Base-by-base conservation (phyloP, 2,113 vertebrate genomes). In the Chionodraco myersi region DNA sequence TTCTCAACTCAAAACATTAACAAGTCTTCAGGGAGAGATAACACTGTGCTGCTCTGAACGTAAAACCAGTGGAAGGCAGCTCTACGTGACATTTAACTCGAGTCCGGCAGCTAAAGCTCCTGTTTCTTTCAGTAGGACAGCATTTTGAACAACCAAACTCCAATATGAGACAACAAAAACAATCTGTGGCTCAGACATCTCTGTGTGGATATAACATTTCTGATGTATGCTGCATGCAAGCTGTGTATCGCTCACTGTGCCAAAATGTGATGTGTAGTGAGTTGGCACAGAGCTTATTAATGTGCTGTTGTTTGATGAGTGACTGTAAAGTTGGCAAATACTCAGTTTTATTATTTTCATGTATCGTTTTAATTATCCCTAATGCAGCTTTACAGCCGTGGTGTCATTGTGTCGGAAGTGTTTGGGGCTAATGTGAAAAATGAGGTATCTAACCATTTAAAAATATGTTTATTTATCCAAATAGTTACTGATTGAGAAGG, bases 281-380 rank as follows among this genome's bases (percentile, higher is more conserved):
- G 30, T 64, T 41, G 61, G 44, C 3, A 18, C 23, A 49, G 64
- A 56, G 47, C 53, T 56, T 30, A 67, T n/a, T 16, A 65, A 79
- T 11, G 41, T 68, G 59, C 56, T 68, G 2, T 41, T 51, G 16
- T 13, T 70, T 64, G 14, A 77, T 21, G 18, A 18, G 62, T 34
- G n/a, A 26, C 8, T 56, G 54, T n/a, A 36, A 81, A 75, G 51
- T 77, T 58, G 41, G 30, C 36, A 83, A 72, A 79, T 51, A n/a
- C 26, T 58, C 26, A 18, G 9, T 45, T 66, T 30, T 44, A 53
- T 53, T 36, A 67, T 65, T 75, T 75, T 62, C 45, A 41, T 36
- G n/a, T 72, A 65, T 69, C 9, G 48, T 65, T 67, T 58, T 8
- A 58, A 52, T 52, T 54, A 66, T 41, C 16, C 74, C 68, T 8